Conservation (phyloP, 2,797 vertebrate genomes). For the Streptopelia turtur region DNA sequence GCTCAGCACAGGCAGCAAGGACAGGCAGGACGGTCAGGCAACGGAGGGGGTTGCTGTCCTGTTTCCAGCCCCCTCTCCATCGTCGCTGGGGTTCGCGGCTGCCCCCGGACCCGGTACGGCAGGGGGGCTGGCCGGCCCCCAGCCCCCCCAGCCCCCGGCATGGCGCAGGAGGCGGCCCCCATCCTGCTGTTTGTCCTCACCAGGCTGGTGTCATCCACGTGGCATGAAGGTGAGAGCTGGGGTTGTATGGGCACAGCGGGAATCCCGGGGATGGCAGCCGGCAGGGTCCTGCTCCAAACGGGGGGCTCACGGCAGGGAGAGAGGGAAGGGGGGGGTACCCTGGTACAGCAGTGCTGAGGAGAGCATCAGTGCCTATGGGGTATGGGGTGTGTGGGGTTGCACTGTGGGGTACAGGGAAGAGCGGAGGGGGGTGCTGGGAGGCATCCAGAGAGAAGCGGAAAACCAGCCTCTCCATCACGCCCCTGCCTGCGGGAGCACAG, state of each 20-base stretch:
- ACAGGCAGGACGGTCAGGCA: not conserved
- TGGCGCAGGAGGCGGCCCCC: conserved; percentile 58
- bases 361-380: not conserved
- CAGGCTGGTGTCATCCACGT: conserved; percentile 69
- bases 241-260: accelerated
- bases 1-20: not conserved
- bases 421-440: not conserved
- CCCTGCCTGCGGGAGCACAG: conserved; percentile 3
- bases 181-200: conserved; percentile 72
- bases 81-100: not conserved
- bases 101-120: accelerated
- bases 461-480: not conserved
- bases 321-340: not conserved
- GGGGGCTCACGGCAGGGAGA: accelerated
- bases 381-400: not conserved
- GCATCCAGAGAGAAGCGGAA: conserved; percentile 49
- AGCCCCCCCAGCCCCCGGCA: not conserved
- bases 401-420: not conserved
- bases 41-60: not conserved
- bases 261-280: accelerated
- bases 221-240: conserved; percentile 77
- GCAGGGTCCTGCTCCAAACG: accelerated
- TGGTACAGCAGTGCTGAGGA: not conserved
- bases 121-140: not conserved
- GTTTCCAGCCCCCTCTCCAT: not conserved